Percentiles rank a stretch among this genome's conserved stretches.
phyloP scores from a whole-genome alignment of 2,113 vertebrate genomes.

The Danio rerio region DNA sequence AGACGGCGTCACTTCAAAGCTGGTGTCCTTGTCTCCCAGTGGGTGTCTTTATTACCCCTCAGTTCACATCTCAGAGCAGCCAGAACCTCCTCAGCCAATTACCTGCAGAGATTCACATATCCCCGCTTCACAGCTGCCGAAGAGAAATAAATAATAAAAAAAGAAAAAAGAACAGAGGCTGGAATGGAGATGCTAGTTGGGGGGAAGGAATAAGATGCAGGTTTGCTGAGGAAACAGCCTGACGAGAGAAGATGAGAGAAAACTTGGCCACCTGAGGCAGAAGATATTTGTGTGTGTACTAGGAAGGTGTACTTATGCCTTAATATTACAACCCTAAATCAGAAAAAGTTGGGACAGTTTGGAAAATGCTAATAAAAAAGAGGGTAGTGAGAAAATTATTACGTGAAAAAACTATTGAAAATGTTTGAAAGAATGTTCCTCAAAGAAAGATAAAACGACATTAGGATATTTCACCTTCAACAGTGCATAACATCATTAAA shows the following conservation, averaged over 20 bases:
- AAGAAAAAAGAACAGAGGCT: constrained; percentile 6
- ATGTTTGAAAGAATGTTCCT: no score
- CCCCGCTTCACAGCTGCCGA: constrained; percentile 4
- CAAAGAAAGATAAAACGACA: no score
- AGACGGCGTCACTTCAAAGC: constrained; percentile 41
- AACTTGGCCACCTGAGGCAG: not conserved
- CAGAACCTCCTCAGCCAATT: constrained; percentile 54
- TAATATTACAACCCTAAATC: not conserved
- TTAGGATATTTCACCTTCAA: no score
- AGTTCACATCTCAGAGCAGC: constrained; percentile 42
- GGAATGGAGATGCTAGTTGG: constrained; percentile 19
- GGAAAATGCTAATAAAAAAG: no score
- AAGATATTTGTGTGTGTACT: not conserved
- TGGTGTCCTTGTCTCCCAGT: constrained; percentile 47
- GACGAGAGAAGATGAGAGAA: constrained; percentile 1
- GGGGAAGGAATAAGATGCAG: not conserved
- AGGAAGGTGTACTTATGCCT: not conserved
- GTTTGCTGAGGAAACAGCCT: constrained; percentile 2
- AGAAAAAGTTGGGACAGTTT: no score
- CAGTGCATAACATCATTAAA: no score
- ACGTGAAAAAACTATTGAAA: no score
- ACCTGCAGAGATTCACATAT: constrained; percentile 40
- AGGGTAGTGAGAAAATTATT: no score
- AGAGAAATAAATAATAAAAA: constrained; percentile 1
- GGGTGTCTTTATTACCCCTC: constrained; percentile 6